Percentiles rank a stretch among this genome's conserved stretches.
Evolutionary conservation across 2,113 vertebrate species (phyloP).

Genomic region (Paralichthys olivaceus): DNA sequence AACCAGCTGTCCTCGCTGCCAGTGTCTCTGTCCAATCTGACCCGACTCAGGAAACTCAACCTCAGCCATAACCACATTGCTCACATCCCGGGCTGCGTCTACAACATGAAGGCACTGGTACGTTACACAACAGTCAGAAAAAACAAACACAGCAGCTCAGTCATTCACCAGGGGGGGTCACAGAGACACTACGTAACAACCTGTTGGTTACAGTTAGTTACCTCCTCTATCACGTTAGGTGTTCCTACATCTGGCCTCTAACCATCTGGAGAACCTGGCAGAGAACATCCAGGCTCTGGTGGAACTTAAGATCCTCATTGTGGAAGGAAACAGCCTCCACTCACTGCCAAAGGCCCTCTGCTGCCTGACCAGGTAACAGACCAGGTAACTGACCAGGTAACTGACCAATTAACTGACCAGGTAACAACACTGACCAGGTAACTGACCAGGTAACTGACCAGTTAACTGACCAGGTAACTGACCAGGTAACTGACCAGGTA

Average conservation of each 20-base stretch:
- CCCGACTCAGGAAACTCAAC: constrained; percentile 87
- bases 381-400: background rate
- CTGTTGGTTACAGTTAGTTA: too few species aligned
- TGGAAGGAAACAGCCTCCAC: constrained; percentile 88
- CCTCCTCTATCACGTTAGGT: constrained; percentile 55
- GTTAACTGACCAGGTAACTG: constrained; percentile 42
- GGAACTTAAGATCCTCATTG: constrained; percentile 89
- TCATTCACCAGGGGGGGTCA: background rate
- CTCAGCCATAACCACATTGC: constrained; percentile 89
- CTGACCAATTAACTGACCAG: background rate
- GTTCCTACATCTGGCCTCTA: constrained; percentile 90
- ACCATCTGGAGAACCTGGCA: constrained; percentile 88
- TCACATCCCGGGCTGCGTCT: constrained; percentile 88
- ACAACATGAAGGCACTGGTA: constrained; percentile 85
- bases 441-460: background rate
- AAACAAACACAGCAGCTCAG: background rate
- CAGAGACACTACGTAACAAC: too few species aligned
- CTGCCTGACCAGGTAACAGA: constrained; percentile 72
- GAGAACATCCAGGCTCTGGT: constrained; percentile 89
- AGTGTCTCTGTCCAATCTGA: constrained; percentile 81
- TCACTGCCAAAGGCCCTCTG: constrained; percentile 88
- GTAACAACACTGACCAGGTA: background rate
- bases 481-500: constrained; percentile 41
- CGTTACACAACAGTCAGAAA: too few species aligned
- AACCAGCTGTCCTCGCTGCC: constrained; percentile 88